Evolutionary conservation across 2,797 vertebrate species (phyloP), one percentile per base, ranked within the genome.

Genomic region (Hoplostethus atlanticus): DNA sequence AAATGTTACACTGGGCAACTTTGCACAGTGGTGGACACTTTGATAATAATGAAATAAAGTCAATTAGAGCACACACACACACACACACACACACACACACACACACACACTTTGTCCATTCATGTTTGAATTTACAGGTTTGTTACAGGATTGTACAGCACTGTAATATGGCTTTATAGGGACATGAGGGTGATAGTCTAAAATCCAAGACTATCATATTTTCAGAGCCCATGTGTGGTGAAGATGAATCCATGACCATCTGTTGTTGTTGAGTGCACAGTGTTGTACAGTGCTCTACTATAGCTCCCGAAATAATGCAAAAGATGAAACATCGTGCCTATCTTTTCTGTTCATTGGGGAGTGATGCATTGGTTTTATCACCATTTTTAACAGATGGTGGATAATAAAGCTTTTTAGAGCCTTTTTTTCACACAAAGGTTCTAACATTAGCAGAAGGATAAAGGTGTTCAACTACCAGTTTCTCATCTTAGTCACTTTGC

Each of bases 241-340:
- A 77, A 67, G 11, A 68, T 66, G n/a, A 53, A 76, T 50, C 21
- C 21, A 16, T 34, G 55, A 50, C 40, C 53, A 58, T 55, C 47
- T 72, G 68, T 48, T 68, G 44, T 46, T 61, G 38, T 21, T 21
- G 21, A 21, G 67, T 51, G 52, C 31, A 47, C 28, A 59, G 61
- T 21, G 21, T 21, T 21, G 21, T 21, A 21, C 52, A 2, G 16
- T 0, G 28, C 38, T 42, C 16, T 65, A 44, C 34, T 68, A n/a
- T 0, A 46, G 34, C 51, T 58, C 28, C 30, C 9, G 40, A 44
- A 75, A 62, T 25, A 53, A 21, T 11, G 51, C 15, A 28, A 34
- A 73, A 47, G 63, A 63, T 40, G 34, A 63, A 58, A 51, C 11
- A 2, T 66, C 28, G 68, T 52, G 42, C 57, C 11, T 11, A 4